phyloP scores from a whole-genome alignment of 2,888 invertebrate genomes.

The Holacanthella duospinosa region DNA sequence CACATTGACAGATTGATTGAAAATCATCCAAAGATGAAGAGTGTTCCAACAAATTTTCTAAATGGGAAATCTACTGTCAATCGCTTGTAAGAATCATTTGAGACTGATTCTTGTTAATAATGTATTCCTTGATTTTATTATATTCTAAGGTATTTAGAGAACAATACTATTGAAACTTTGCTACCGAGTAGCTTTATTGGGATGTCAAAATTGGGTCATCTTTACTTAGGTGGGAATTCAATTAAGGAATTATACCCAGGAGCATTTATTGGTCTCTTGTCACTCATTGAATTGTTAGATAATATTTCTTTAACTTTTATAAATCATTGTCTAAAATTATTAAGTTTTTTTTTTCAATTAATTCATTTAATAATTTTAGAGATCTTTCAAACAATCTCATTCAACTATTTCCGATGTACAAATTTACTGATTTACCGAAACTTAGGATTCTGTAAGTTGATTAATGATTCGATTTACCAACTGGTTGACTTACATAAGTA shows the following conservation, averaged over 20 bases:
- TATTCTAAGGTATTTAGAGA: conserved; percentile 41
- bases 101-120: not conserved
- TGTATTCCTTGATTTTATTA: conserved; percentile 19
- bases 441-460: too few relatives aligned
- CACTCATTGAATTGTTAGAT: not conserved
- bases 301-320: too few relatives aligned
- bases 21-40: not conserved
- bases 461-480: too few relatives aligned
- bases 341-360: too few relatives aligned
- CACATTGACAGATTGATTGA: not conserved
- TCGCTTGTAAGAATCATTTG: not conserved
- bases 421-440: too few relatives aligned
- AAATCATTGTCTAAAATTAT: too few relatives aligned
- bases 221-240: conserved; percentile 1
- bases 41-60: not conserved
- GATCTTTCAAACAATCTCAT: too few relatives aligned
- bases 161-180: conserved; percentile 45
- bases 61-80: not conserved
- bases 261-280: not conserved
- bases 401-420: too few relatives aligned
- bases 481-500: too few relatives aligned
- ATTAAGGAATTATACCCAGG: not conserved
- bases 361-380: too few relatives aligned
- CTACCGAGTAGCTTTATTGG: conserved; percentile 38
- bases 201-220: conserved; percentile 7